These are phyloP conservation scores for Urocitellus parryii DNA, from an alignment of 2,113 vertebrate species.

Conservation along the genomic window DNA sequence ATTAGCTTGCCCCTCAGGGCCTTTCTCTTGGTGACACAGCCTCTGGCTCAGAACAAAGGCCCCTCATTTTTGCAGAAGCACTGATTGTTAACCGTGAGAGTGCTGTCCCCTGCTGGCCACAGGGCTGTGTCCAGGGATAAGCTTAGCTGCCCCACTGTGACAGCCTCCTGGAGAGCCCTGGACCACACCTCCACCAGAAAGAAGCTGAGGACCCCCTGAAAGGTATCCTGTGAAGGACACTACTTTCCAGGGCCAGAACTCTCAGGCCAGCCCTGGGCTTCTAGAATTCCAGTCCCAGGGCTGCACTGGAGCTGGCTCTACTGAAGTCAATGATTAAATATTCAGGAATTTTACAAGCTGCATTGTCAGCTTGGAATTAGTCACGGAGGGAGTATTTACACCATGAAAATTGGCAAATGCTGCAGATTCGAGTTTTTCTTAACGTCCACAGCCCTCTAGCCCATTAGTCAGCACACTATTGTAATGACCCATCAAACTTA, in stretches of 20 bases:
- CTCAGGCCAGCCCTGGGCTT: neutral
- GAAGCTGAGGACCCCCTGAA: neutral
- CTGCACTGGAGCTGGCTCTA: rapidly evolving
- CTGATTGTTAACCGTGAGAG: rapidly evolving
- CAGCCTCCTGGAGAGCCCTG: neutral
- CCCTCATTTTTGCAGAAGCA: neutral
- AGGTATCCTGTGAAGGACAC: neutral
- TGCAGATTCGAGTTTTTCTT: neutral
- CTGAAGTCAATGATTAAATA: neutral
- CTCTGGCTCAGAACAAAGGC: constrained; percentile 74
- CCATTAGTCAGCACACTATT: neutral
- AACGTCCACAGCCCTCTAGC: rapidly evolving
- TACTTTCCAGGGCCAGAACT: neutral
- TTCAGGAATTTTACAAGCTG: constrained; percentile 18
- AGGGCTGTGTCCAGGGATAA: neutral
- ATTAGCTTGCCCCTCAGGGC: constrained; percentile 58
- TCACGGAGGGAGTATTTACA: neutral
- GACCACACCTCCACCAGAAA: neutral
- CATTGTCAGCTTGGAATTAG: neutral
- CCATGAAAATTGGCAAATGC: neutral
- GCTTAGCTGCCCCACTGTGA: rapidly evolving
- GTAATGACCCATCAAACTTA: neutral
- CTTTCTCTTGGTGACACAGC: constrained; percentile 67
- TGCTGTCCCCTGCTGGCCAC: constrained; percentile 75
- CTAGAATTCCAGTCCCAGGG: neutral